Evolutionary conservation across 2,797 vertebrate species (phyloP), one percentile per base, ranked within the genome.

Genomic region (Telmatherina bonti): DNA sequence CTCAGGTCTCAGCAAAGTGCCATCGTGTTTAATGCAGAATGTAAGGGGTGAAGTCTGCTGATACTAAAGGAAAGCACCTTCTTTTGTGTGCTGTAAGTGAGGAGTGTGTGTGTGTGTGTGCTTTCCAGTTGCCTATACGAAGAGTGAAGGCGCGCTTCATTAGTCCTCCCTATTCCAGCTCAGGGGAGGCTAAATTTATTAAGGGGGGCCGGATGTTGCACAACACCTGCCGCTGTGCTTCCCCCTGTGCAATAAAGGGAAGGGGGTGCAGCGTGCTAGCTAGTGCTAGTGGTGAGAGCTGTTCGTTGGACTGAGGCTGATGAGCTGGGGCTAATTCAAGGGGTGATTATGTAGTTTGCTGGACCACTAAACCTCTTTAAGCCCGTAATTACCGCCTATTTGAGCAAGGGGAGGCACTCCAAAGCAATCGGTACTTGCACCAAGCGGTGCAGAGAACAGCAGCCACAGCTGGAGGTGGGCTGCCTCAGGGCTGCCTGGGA

Each of bases 281-380:
- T 95, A 93, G 94, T 92, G 94, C 95, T 96, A 96, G 96, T 94
- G 95, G 96, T 95, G 95, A 96, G 93, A 94, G 91, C 93, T 96
- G 96, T 94, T 96, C 96, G 95, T 95, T 97, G 96, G 96, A 96
- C 96, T 97, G 96, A 95, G 94, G 96, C 97, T 99, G 98, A 99
- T 98, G 97, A 98, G 97, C 96, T 95, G 91, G 82, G 95, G 95
- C 96, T 98, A 98, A 99, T 98, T 98, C 96, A 95, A 96, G 95
- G 90, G 96, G 96, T 97, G 97, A 99, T 99, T 99, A 99, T 97
- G 96, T 99, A 96, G 97, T 99, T 99, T 99, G 97, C 98, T 99
- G 97, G 97, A 97, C 97, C 96, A 99, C 97, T 99, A 98, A 99
- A 98, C 97, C 97, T 97, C 96, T 98, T 97, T 97, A 98, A 98